Percentiles rank a stretch among this genome's conserved stretches.
phyloP scores from a whole-genome alignment of 2,888 invertebrate genomes.

The Gortyna flavago region DNA sequence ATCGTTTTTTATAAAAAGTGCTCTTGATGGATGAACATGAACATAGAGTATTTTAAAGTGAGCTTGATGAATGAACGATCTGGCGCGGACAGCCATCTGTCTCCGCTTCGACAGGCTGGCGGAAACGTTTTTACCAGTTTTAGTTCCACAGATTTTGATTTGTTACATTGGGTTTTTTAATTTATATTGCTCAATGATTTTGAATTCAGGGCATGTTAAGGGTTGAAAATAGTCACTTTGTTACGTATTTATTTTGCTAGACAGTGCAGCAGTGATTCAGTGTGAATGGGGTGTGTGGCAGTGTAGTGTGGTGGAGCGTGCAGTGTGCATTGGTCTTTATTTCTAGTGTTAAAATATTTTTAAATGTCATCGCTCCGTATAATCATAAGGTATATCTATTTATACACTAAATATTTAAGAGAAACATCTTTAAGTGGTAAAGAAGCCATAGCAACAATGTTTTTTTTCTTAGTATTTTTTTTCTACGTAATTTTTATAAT shows the following conservation, averaged over 20 bases:
- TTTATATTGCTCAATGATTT: neutral
- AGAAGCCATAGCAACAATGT: neutral
- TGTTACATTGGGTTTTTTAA: neutral
- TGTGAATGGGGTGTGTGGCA: no score
- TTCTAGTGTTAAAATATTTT: neutral
- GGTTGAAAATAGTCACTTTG: neutral
- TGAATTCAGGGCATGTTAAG: neutral
- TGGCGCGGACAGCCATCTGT: conserved; percentile 42
- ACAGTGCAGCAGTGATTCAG: no score
- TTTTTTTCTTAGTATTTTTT: neutral
- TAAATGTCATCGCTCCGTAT: neutral
- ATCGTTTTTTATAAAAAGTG: conserved; percentile 39
- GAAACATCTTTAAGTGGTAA: neutral
- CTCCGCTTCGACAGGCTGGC: conserved; percentile 44
- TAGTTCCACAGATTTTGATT: conserved; percentile 30
- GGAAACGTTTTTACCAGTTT: conserved; percentile 27
- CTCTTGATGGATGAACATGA: conserved; percentile 48
- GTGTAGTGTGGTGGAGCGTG: no score
- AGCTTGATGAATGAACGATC: conserved; percentile 53
- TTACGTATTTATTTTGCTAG: neutral
- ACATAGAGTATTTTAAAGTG: conserved; percentile 47
- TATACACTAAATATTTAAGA: neutral
- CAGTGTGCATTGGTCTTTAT: neutral
- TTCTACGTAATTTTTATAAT: neutral
- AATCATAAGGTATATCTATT: neutral